Conservation (phyloP, 2,113 vertebrate genomes). For the Dinomys branickii region DNA sequence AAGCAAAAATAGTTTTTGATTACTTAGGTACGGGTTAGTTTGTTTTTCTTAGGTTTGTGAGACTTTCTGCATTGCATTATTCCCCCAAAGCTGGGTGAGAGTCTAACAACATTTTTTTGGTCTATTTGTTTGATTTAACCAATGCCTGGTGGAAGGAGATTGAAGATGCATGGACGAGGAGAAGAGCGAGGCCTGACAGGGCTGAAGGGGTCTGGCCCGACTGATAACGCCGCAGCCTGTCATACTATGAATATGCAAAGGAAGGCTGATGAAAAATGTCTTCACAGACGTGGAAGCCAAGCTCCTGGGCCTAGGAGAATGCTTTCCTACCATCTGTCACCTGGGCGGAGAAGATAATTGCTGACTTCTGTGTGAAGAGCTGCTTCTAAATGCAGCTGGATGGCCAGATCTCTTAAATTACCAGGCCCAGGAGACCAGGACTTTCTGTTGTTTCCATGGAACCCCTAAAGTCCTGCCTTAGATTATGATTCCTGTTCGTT, state of each 20-base stretch:
- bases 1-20: not conserved
- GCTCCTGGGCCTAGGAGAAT: constrained; percentile 82
- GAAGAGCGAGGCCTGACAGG: not conserved
- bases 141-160: not conserved
- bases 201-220: not conserved
- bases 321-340: constrained; percentile 86
- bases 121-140: not conserved
- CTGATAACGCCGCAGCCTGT: constrained; percentile 62
- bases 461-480: constrained; percentile 78
- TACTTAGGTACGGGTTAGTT: not conserved
- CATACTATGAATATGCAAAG: constrained; percentile 82
- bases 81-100: not conserved
- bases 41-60: not conserved
- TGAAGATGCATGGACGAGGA: not conserved
- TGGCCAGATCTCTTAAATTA: constrained; percentile 85
- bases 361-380: constrained; percentile 78
- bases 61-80: not conserved
- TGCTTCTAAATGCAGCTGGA: constrained; percentile 82
- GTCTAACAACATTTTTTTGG: not conserved
- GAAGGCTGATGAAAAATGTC: constrained; percentile 81
- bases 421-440: constrained; percentile 82
- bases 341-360: constrained; percentile 86
- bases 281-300: constrained; percentile 82
- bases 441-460: constrained; percentile 85
- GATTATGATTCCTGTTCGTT: constrained; percentile 76